These are phyloP conservation scores for Koerneria pararmatus DNA, from an alignment of 2,888 invertebrate genomes.

Conservation along the genomic window DNA sequence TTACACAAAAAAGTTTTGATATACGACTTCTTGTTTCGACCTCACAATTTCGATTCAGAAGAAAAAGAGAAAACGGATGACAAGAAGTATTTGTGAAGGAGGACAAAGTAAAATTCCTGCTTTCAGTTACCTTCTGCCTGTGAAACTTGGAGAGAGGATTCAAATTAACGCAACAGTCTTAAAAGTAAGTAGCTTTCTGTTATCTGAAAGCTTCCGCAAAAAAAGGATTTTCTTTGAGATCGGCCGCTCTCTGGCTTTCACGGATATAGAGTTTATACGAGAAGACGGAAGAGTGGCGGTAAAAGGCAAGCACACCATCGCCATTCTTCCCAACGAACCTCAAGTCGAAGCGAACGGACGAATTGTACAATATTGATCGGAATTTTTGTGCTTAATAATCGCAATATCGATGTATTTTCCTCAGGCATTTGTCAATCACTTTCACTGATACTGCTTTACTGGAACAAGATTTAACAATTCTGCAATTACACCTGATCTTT, in stretches of 20 bases:
- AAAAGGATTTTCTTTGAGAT: slow-evolving; percentile 21
- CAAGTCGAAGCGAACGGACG: slow-evolving; percentile 16
- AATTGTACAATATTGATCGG: slow-evolving; percentile 14
- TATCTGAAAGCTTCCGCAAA: no score
- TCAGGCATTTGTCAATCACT: no score
- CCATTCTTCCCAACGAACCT: slow-evolving; percentile 24
- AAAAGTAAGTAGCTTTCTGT: slow-evolving; percentile 27
- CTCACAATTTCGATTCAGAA: no score
- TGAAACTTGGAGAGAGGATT: slow-evolving; percentile 47
- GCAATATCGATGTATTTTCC: no score
- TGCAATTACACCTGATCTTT: no score
- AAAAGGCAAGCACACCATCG: slow-evolving; percentile 27
- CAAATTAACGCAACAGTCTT: slow-evolving; percentile 48
- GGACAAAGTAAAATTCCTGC: neutral
- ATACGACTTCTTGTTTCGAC: neutral
- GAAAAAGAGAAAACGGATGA: no score
- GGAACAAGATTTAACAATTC: no score
- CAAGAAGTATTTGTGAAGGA: neutral
- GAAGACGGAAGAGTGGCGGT: slow-evolving; percentile 43
- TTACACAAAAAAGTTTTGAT: neutral
- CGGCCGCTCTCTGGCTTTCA: slow-evolving; percentile 51
- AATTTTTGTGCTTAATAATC: no score
- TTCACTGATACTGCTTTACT: no score
- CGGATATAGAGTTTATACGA: slow-evolving; percentile 51
- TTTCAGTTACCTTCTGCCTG: slow-evolving; percentile 54